Conservation (phyloP, 2,888 invertebrate species). For the Lypha dubia region DNA sequence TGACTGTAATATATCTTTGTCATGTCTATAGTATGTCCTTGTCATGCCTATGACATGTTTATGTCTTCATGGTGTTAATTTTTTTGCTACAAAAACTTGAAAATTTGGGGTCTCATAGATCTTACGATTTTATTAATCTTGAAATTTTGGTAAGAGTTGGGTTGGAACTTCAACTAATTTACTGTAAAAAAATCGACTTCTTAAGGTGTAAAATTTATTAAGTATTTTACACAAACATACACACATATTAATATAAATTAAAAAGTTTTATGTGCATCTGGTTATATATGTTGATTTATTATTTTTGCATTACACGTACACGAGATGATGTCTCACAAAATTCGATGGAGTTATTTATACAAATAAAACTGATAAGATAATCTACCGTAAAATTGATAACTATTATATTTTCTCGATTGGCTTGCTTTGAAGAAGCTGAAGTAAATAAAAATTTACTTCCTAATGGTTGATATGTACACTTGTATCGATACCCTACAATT, state of each 20-base stretch:
- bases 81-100: too few relatives aligned
- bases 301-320: slow-evolving; percentile 55
- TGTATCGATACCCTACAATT: not conserved
- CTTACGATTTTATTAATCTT: too few relatives aligned
- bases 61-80: too few relatives aligned
- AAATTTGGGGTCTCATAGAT: too few relatives aligned
- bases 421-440: not conserved
- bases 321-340: slow-evolving; percentile 15
- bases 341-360: not conserved
- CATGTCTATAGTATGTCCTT: too few relatives aligned
- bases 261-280: slow-evolving; percentile 6
- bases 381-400: not conserved
- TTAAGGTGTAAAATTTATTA: not conserved
- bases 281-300: slow-evolving; percentile 21
- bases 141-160: too few relatives aligned
- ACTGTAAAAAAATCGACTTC: too few relatives aligned
- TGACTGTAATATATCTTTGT: too few relatives aligned
- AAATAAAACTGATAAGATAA: slow-evolving; percentile 35
- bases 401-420: slow-evolving; percentile 18
- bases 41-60: too few relatives aligned
- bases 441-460: not conserved
- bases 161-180: too few relatives aligned
- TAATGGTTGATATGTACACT: not conserved
- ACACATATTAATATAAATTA: too few relatives aligned
- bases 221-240: not conserved